phyloP scores from a whole-genome alignment of 2,797 vertebrate genomes.

The Gallinago stenura region DNA sequence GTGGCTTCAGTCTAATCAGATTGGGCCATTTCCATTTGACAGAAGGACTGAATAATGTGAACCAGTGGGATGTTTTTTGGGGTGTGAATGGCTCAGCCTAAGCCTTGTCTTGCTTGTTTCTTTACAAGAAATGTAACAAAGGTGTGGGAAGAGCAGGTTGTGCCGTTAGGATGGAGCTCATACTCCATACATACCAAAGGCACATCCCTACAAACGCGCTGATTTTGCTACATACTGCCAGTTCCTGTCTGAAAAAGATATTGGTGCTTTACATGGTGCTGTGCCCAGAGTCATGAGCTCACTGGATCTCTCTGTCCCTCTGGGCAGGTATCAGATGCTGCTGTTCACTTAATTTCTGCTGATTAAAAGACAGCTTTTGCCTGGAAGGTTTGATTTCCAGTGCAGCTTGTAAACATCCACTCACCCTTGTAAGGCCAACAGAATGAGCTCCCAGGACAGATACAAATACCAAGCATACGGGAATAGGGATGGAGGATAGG shows the following conservation, averaged over 20 bases:
- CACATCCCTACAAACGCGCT: neutral
- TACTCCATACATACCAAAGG: neutral
- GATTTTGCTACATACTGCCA: neutral
- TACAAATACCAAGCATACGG: neutral
- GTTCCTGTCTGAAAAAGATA: neutral
- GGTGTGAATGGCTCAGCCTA: neutral
- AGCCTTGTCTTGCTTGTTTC: neutral
- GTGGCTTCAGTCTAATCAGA: neutral
- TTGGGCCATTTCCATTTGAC: neutral
- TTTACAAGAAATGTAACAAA: neutral
- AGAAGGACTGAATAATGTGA: neutral
- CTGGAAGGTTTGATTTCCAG: neutral
- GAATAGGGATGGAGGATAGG: neutral
- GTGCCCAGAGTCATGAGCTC: neutral
- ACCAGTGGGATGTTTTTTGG: neutral
- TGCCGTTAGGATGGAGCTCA: neutral
- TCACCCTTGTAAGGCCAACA: neutral
- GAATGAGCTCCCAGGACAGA: neutral
- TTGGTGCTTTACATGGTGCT: neutral
- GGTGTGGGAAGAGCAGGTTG: neutral
- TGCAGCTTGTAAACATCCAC: neutral
- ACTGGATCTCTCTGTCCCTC: neutral
- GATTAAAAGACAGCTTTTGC: neutral
- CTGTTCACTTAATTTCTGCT: neutral
- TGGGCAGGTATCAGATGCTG: neutral